phyloP scores from a whole-genome alignment of 2,888 invertebrate species.

The Caenorhabditis afra region DNA sequence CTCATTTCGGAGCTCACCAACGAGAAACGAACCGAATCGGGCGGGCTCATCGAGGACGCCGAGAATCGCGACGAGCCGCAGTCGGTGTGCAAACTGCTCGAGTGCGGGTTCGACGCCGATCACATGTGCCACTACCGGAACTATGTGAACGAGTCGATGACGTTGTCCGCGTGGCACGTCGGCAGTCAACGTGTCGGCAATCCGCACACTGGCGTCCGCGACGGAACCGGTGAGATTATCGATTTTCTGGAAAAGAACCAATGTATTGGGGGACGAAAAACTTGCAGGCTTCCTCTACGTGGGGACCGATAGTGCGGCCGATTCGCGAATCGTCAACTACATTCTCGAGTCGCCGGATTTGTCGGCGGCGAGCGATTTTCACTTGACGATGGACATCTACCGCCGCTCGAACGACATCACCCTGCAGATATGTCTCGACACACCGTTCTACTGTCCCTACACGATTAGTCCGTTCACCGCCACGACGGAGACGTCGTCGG shows the following conservation, averaged over 20 bases:
- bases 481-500: too few relatives aligned
- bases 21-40: constrained; percentile 9
- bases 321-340: constrained; percentile 65
- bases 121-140: constrained; percentile 69
- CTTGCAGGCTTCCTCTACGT: constrained; percentile 72
- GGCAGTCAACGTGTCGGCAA: constrained; percentile 62
- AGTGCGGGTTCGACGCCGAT: constrained; percentile 65
- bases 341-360: constrained; percentile 72
- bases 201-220: constrained; percentile 65
- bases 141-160: constrained; percentile 62
- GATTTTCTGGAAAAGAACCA: too few relatives aligned
- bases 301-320: constrained; percentile 66
- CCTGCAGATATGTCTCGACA: constrained; percentile 73
- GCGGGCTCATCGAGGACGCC: constrained; percentile 9
- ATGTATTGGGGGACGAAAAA: too few relatives aligned
- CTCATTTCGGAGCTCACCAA: constrained; percentile 39
- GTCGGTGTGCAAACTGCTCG: constrained; percentile 61
- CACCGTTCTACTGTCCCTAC: constrained; percentile 72
- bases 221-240: constrained; percentile 50
- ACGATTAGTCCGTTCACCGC: constrained; percentile 65
- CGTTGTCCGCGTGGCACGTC: constrained; percentile 58
- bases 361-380: constrained; percentile 65
- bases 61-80: constrained; percentile 35
- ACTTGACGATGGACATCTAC: constrained; percentile 71
- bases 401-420: constrained; percentile 74